A percentile compares a stretch with the other conserved stretches of the same genome.
Evolutionary conservation across 2,797 vertebrate species (phyloP).

Genomic region (Otolemur crassicaudatus): DNA sequence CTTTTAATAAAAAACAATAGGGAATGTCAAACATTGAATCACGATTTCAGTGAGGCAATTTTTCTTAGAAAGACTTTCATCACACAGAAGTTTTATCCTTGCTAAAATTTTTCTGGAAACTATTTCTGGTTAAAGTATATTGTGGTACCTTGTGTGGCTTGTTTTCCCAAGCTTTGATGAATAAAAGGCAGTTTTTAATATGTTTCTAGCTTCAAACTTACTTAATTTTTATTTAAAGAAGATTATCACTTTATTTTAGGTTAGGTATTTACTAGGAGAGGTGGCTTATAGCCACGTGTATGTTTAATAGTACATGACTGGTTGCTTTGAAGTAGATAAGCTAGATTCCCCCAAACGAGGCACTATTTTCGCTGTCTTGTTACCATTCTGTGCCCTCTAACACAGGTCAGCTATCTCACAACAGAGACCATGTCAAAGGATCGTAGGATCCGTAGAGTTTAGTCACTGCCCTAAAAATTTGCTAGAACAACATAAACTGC

Average conservation of each 20-base stretch:
- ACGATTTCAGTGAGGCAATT: slow-evolving; percentile 56
- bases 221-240: slow-evolving; percentile 25
- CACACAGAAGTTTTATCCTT: slow-evolving; percentile 64
- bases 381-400: slow-evolving; percentile 40
- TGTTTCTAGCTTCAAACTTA: slow-evolving; percentile 31
- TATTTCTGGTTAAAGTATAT: slow-evolving; percentile 56
- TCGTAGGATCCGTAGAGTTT: not conserved
- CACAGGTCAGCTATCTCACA: slow-evolving; percentile 32
- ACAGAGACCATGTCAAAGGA: slow-evolving; percentile 34
- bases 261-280: not conserved
- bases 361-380: slow-evolving; percentile 35
- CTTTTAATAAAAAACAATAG: slow-evolving; percentile 82
- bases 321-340: slow-evolving; percentile 39
- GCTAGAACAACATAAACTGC: not conserved
- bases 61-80: slow-evolving; percentile 75
- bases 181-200: slow-evolving; percentile 29
- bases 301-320: slow-evolving; percentile 34
- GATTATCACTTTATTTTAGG: not conserved
- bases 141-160: not conserved
- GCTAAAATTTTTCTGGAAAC: slow-evolving; percentile 68
- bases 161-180: slow-evolving; percentile 40
- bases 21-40: slow-evolving; percentile 72
- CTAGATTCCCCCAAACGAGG: slow-evolving; percentile 34
- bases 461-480: slow-evolving; percentile 21
- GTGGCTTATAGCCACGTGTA: not conserved